Percentiles rank a stretch among this genome's conserved stretches.
Evolutionary conservation across 2,797 vertebrate species (phyloP).

Genomic region (Coilia nasus): DNA sequence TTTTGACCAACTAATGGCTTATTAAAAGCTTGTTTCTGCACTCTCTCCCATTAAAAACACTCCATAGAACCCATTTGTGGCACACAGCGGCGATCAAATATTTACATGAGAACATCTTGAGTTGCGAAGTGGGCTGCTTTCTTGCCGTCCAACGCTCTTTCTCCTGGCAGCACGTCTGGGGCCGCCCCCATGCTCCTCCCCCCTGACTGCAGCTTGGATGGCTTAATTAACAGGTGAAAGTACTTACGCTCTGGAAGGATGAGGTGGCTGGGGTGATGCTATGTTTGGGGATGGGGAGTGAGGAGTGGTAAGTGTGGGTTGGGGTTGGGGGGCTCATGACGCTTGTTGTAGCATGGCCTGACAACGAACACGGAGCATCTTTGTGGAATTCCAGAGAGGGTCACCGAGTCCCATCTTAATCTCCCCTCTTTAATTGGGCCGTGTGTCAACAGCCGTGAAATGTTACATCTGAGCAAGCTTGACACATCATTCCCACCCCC

Average conservation of each 20-base stretch:
- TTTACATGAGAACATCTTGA: slow-evolving; percentile 74
- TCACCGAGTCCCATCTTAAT: slow-evolving; percentile 81
- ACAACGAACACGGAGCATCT: slow-evolving; percentile 78
- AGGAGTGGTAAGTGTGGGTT: slow-evolving; percentile 65
- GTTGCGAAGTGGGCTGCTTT: slow-evolving; percentile 62
- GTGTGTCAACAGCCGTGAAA: slow-evolving; percentile 75
- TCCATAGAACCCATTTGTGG: slow-evolving; percentile 58
- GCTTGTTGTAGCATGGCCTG: slow-evolving; percentile 50
- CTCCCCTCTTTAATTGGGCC: slow-evolving; percentile 83
- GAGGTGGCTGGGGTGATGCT: slow-evolving; percentile 48
- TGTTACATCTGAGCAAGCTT: slow-evolving; percentile 74
- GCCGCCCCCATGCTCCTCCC: slow-evolving; percentile 31
- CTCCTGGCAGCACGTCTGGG: slow-evolving; percentile 44
- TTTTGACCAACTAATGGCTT: slow-evolving; percentile 56
- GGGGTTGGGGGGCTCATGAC: slow-evolving; percentile 43
- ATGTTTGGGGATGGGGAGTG: slow-evolving; percentile 67
- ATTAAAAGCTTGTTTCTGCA: slow-evolving; percentile 46
- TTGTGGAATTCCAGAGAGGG: slow-evolving; percentile 78
- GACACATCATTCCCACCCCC: too few relatives aligned
- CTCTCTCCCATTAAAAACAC: slow-evolving; percentile 53
- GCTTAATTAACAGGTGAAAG: slow-evolving; percentile 85
- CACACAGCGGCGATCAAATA: slow-evolving; percentile 73
- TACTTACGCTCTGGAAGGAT: slow-evolving; percentile 75
- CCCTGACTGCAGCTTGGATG: slow-evolving; percentile 49
- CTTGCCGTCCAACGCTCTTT: slow-evolving; percentile 32